Evolutionary conservation across 1,140 invertebrate species (phyloP), one percentile per base, ranked within the genome.

Genomic region (Cydia splendana): DNA sequence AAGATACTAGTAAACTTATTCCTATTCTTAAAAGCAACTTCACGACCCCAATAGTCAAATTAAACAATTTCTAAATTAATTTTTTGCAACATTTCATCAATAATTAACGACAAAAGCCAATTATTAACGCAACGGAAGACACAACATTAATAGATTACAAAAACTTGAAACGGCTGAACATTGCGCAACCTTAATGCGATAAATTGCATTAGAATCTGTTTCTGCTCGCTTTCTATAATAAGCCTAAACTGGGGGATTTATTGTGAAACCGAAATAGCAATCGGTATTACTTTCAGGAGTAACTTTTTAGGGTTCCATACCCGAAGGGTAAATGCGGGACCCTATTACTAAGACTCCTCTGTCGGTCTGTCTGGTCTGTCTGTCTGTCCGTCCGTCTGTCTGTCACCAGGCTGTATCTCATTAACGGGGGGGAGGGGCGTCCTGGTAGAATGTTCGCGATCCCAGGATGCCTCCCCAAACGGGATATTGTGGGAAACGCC

Each of bases 171-270:
- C 18, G 15, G 30, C 34, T 18, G n/a, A 18, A 38, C 4, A 18
- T 71, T 71, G n/a, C 67, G 67, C 38, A 71, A 71, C 6, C 9
- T 10, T 71, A 71, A 71, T 45, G 38, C 38, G 67, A 38, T 4
- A 71, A 71, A 71, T 71, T 71, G 67, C 67, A 71, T 71, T 71
- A 71, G 20, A 18, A 42, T 71, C 57, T 42, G 18, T 18, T 71
- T 71, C 34, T 38, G 67, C 2, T 6, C 67, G 67, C 67, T 71
- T 71, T 71, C 67, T 42, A 71, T 42, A 71, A 71, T 71, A 71
- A 45, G 20, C 38, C 67, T 71, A 45, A 71, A 71, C 34, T 20
- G 5, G 34, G 34, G 38, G 67, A 13, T 18, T 20, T 10, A 10
- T 71, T 71, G 67, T 18, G 67, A 45, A 71, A 71, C n/a, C 18